Conservation (phyloP, 2,888 invertebrate species). For the Drosophila prostipennis region DNA sequence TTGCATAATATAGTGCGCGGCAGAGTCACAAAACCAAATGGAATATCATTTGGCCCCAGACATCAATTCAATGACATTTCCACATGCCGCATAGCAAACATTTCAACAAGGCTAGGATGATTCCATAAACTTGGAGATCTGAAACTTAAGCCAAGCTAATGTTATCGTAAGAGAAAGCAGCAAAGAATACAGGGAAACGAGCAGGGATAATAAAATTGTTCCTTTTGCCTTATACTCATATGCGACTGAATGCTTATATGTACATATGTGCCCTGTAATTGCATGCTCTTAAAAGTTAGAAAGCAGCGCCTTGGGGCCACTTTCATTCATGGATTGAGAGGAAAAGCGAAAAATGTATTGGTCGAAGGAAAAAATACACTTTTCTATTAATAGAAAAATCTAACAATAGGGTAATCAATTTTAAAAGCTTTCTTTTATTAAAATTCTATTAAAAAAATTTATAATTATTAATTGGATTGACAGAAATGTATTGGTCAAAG, state of each 20-base stretch:
- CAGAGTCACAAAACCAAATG: constrained; percentile 23
- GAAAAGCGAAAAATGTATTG: neutral
- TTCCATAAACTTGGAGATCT: constrained; percentile 22
- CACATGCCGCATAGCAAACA: neutral
- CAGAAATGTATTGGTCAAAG: too few species aligned
- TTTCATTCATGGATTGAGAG: constrained; percentile 6
- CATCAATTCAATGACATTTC: constrained; percentile 26
- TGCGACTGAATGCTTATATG: constrained; percentile 2
- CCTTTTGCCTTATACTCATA: constrained; percentile 8
- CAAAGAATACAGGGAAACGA: constrained; percentile 29
- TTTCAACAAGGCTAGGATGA: constrained; percentile 1
- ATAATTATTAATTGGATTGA: neutral
- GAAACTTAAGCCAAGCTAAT: constrained; percentile 15
- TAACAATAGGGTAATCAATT: too few species aligned
- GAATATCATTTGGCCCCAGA: constrained; percentile 20
- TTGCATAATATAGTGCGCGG: constrained; percentile 11
- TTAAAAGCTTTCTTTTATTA: too few species aligned
- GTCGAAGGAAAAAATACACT: neutral
- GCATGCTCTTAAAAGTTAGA: constrained; percentile 37
- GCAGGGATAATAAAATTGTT: constrained; percentile 40
- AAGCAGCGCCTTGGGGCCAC: constrained; percentile 31
- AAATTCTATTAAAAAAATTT: neutral
- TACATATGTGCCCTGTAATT: constrained; percentile 34
- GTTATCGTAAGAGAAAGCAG: too few species aligned
- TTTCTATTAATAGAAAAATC: neutral